These are phyloP conservation scores for Pardosa pseudoannulata DNA, from an alignment of 2,888 invertebrate species.

Conservation along the genomic window DNA sequence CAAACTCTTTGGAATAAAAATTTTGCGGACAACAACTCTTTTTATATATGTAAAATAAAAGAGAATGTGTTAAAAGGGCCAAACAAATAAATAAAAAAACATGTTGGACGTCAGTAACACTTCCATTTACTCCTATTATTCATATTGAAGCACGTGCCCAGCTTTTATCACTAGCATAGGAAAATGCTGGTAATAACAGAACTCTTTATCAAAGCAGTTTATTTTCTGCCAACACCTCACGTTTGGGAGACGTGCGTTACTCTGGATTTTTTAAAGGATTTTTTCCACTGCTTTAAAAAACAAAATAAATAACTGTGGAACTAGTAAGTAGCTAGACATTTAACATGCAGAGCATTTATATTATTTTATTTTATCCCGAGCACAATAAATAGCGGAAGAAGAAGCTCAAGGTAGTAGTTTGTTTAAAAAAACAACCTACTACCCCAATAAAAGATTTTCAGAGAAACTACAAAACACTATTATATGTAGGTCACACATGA, in stretches of 20 bases:
- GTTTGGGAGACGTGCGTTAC: constrained; percentile 25
- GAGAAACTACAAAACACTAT: neutral
- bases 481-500: constrained; percentile 60
- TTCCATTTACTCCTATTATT: too few relatives aligned
- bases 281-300: constrained; percentile 16
- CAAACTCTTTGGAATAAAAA: too few relatives aligned
- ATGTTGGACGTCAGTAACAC: too few relatives aligned
- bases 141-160: neutral
- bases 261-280: constrained; percentile 13
- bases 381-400: constrained; percentile 48
- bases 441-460: constrained; percentile 8
- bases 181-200: neutral
- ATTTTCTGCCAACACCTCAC: constrained; percentile 12
- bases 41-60: too few relatives aligned
- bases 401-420: neutral
- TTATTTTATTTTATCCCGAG: too few relatives aligned
- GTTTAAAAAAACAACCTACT: too few relatives aligned
- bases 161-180: neutral
- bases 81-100: too few relatives aligned
- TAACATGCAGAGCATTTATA: too few relatives aligned
- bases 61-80: too few relatives aligned
- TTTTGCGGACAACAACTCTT: too few relatives aligned
- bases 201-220: neutral
- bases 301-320: too few relatives aligned
- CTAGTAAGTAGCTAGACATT: too few relatives aligned